These are phyloP conservation scores for Dendronephthya gigantea DNA, from an alignment of 64 coral and sea anemone genomes.

Conservation along the genomic window DNA sequence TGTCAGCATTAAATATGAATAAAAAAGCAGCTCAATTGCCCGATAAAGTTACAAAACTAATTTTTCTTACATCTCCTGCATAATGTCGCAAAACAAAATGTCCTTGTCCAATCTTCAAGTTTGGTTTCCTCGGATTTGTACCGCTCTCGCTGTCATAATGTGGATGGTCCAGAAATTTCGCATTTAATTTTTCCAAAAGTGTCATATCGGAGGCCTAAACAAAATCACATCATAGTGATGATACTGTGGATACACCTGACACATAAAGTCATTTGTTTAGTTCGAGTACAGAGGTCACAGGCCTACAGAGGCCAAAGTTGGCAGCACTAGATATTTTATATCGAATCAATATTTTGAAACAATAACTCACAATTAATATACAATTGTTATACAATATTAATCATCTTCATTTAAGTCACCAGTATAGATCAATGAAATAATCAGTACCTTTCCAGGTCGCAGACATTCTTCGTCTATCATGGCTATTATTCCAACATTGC, in stretches of 20 bases:
- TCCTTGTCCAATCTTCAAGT: conserved; percentile 50
- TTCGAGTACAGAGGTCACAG: no score
- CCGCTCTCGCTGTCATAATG: conserved; percentile 78
- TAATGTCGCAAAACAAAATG: conserved; percentile 82
- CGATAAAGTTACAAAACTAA: no score
- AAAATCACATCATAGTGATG: conserved; percentile 3
- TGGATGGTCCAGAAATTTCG: conserved; percentile 58
- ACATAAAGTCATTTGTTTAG: background rate
- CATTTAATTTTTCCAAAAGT: conserved; percentile 65
- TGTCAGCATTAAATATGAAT: no score
- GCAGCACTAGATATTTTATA: background rate
- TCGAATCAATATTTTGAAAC: background rate
- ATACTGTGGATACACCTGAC: background rate
- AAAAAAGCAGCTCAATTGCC: no score
- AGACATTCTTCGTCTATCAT: conserved; percentile 87
- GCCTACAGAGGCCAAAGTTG: no score
- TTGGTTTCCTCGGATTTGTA: conserved; percentile 56
- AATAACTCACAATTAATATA: no score
- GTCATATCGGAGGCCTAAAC: conserved; percentile 70
- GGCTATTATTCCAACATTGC: conserved; percentile 77
- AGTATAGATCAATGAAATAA: background rate
- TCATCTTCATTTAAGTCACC: no score
- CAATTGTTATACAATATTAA: no score
- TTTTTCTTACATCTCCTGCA: conserved; percentile 69
- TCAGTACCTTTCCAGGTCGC: conserved; percentile 65